Evolutionary conservation across 2,888 invertebrate genomes (phyloP).

Genomic region (Orthosia cruda): DNA sequence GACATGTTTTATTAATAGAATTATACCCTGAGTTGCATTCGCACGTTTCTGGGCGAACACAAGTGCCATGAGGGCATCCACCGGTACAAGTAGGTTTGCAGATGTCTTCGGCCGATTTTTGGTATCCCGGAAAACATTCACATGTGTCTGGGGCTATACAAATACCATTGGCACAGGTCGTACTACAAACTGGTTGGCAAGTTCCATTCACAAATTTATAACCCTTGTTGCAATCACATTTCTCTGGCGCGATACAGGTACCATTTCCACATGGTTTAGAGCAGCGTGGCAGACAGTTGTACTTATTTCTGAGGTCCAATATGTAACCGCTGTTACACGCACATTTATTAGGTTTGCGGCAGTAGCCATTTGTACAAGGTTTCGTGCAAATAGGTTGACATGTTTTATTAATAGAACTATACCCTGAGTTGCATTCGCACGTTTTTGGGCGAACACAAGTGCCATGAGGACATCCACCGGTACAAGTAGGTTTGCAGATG

Average conservation of each 20-base stretch:
- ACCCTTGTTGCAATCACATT: no score
- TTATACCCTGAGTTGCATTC: constrained; percentile 37
- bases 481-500: constrained; percentile 41
- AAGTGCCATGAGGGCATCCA: constrained; percentile 30
- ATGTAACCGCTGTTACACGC: constrained; percentile 33
- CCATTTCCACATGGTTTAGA: constrained; percentile 8
- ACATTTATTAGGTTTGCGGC: constrained; percentile 47
- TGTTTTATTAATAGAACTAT: neutral
- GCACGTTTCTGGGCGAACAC: constrained; percentile 29
- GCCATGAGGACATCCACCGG: constrained; percentile 35
- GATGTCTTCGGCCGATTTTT: constrained; percentile 2
- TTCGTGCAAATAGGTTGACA: constrained; percentile 48
- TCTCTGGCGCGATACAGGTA: no score
- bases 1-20: constrained; percentile 8
- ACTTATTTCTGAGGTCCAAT: neutral
- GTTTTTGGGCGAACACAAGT: constrained; percentile 43
- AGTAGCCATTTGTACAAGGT: constrained; percentile 30
- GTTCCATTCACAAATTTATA: no score
- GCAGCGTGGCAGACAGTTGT: constrained; percentile 37
- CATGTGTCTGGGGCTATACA: constrained; percentile 52
- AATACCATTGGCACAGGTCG: constrained; percentile 15
- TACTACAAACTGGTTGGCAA: constrained; percentile 28
- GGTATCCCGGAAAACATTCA: neutral
- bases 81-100: constrained; percentile 41
- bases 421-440: constrained; percentile 43